phyloP scores from a whole-genome alignment of 2,113 vertebrate genomes.

The Silurus asotus region DNA sequence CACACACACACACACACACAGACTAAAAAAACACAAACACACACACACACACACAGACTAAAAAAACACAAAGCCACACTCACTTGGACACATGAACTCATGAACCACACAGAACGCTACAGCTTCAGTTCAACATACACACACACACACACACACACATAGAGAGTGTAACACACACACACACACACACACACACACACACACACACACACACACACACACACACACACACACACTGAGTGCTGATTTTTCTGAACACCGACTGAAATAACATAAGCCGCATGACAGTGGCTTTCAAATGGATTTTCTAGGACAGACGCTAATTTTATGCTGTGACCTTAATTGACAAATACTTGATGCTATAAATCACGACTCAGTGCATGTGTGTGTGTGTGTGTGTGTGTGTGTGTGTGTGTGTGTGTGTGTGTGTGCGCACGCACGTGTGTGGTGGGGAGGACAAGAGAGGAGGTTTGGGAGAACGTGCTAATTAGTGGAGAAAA shows the following conservation, averaged over 20 bases:
- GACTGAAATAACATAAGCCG: slow-evolving; percentile 46
- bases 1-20: slow-evolving; percentile 5
- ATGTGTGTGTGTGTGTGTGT: slow-evolving; percentile 41
- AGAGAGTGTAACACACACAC: slow-evolving; percentile 31
- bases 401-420: slow-evolving; percentile 6
- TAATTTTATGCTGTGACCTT: slow-evolving; percentile 80
- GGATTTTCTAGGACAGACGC: slow-evolving; percentile 72
- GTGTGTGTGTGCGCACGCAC: slow-evolving; percentile 10
- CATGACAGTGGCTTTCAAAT: slow-evolving; percentile 60
- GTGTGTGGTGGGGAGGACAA: slow-evolving; percentile 53
- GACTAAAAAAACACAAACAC: slow-evolving; percentile 32
- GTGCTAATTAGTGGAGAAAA: slow-evolving; percentile 80
- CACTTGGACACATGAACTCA: slow-evolving; percentile 17
- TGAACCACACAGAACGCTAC: neutral
- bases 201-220: slow-evolving; percentile 33
- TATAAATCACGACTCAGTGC: slow-evolving; percentile 70
- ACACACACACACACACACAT: slow-evolving; percentile 38
- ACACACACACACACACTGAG: slow-evolving; percentile 13
- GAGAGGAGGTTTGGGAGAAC: slow-evolving; percentile 68
- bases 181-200: slow-evolving; percentile 31
- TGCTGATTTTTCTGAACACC: slow-evolving; percentile 27
- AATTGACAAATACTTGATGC: slow-evolving; percentile 80
- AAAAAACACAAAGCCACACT: slow-evolving; percentile 1
- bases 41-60: slow-evolving; percentile 16
- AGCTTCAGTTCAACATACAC: slow-evolving; percentile 5